Evolutionary conservation across 2,888 invertebrate species (phyloP).

Genomic region (Lasius platythorax): DNA sequence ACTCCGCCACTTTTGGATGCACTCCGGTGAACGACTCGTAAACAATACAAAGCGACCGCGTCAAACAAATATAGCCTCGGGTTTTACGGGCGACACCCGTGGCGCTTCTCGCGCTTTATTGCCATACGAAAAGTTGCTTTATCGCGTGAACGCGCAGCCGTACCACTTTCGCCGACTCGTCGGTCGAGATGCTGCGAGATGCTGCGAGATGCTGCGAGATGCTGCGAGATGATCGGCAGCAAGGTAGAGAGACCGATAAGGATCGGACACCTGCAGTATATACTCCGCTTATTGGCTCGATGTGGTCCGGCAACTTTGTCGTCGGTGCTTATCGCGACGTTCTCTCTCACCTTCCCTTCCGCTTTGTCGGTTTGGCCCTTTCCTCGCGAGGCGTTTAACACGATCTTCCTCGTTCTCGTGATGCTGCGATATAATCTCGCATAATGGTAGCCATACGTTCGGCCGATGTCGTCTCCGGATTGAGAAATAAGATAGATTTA

Average conservation of each 20-base stretch:
- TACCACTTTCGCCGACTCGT: conserved; percentile 7
- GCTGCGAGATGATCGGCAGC: conserved; percentile 41
- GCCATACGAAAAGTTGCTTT: conserved; percentile 71
- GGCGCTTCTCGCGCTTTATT: conserved; percentile 63
- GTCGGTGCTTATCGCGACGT: conserved; percentile 33
- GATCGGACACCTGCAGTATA: conserved; percentile 60
- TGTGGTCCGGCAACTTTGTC: conserved; percentile 56
- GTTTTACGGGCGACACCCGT: conserved; percentile 73
- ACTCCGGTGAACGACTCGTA: conserved; percentile 68
- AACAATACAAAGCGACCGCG: conserved; percentile 72
- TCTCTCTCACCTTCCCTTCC: conserved; percentile 39
- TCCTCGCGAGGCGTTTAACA: conserved; percentile 47
- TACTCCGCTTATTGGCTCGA: conserved; percentile 34
- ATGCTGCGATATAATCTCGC: conserved; percentile 50
- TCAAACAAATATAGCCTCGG: conserved; percentile 75
- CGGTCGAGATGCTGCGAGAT: conserved; percentile 46
- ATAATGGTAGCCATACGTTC: conserved; percentile 50
- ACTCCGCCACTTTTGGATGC: conserved; percentile 65
- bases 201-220: conserved; percentile 40
- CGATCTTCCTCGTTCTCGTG: conserved; percentile 49
- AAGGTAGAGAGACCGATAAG: conserved; percentile 38
- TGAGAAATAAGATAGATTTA: conserved; percentile 41
- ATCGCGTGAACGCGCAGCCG: conserved; percentile 70
- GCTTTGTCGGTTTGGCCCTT: conserved; percentile 44
- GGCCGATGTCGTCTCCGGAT: conserved; percentile 20